Conservation (phyloP, 2,113 vertebrate species). For the Entelurus aequoreus region DNA sequence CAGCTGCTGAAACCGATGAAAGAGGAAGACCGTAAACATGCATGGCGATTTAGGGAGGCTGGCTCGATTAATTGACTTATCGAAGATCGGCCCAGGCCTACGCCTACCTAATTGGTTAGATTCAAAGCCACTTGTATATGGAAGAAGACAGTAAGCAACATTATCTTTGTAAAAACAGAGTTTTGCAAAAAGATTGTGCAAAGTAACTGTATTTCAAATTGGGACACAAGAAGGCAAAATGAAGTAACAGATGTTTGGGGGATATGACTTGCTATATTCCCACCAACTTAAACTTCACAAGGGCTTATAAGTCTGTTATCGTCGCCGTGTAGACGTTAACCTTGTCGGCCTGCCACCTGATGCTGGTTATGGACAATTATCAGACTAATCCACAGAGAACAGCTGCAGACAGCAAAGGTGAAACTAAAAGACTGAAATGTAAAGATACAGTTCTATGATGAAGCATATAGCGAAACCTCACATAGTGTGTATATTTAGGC, state of each 20-base stretch:
- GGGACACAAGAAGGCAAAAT: not conserved
- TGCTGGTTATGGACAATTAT: slow-evolving; percentile 2
- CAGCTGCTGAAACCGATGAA: too few species aligned
- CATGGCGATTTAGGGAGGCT: too few species aligned
- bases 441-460: not conserved
- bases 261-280: not conserved
- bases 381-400: not conserved
- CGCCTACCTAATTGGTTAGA: too few species aligned
- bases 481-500: not conserved
- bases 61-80: too few species aligned
- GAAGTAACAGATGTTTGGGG: not conserved
- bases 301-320: not conserved
- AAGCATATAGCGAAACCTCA: not conserved
- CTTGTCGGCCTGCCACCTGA: not conserved
- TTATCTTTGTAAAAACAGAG: too few species aligned
- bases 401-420: not conserved
- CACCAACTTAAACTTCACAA: slow-evolving; percentile 1
- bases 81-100: too few species aligned
- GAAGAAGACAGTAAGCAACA: too few species aligned
- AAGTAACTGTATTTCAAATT: not conserved
- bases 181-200: too few species aligned
- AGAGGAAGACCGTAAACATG: too few species aligned
- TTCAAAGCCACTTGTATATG: too few species aligned
- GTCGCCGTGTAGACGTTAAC: not conserved
- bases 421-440: not conserved